Evolutionary conservation across 1,140 invertebrate genomes (phyloP).

Genomic region (Drosophila melanica): DNA sequence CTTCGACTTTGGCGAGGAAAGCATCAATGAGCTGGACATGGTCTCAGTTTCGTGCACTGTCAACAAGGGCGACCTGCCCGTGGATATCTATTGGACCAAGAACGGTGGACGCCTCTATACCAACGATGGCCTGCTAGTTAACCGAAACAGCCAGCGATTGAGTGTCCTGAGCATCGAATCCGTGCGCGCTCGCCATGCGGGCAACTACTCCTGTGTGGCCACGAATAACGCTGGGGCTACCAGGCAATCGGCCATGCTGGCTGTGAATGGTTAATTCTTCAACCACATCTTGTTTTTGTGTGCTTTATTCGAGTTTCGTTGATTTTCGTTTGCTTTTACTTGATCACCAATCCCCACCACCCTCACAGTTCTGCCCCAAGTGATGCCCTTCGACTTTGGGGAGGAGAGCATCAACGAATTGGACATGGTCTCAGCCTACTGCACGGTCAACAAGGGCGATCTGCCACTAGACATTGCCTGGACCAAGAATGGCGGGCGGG

Average conservation of each 20-base stretch:
- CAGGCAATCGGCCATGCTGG: conserved; percentile 88
- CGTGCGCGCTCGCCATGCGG: conserved; percentile 87
- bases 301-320: conserved; percentile 26
- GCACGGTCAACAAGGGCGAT: conserved; percentile 93
- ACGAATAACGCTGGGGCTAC: conserved; percentile 90
- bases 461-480: conserved; percentile 91
- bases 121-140: conserved; percentile 85
- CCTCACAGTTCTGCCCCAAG: conserved; percentile 87
- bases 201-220: conserved; percentile 90
- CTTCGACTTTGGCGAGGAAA: conserved; percentile 89
- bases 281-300: background rate
- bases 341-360: conserved; percentile 83
- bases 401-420: conserved; percentile 88
- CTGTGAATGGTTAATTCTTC: conserved; percentile 65
- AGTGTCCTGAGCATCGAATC: conserved; percentile 88
- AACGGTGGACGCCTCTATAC: conserved; percentile 80
- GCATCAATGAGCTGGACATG: conserved; percentile 89
- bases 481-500: conserved; percentile 84
- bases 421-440: conserved; percentile 89
- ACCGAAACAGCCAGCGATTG: conserved; percentile 87
- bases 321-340: conserved; percentile 47
- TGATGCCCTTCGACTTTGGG: conserved; percentile 89
- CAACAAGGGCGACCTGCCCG: conserved; percentile 92
- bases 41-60: conserved; percentile 91
- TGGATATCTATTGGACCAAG: conserved; percentile 90